Evolutionary conservation across 64 coral and sea anemone species (phyloP).

Genomic region (Dendrophyllia cribrosa): DNA sequence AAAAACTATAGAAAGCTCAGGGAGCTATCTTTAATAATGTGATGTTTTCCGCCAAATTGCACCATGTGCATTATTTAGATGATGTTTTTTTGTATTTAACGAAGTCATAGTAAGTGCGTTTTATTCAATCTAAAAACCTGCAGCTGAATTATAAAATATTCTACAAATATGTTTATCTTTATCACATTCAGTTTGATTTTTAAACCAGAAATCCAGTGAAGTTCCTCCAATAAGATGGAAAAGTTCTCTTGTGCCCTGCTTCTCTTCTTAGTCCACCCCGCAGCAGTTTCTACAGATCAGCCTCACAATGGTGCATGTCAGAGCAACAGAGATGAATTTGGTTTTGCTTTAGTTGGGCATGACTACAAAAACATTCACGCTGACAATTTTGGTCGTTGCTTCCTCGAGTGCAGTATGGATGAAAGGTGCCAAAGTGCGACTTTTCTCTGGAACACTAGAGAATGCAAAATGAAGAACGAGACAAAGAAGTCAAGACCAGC

Average conservation of each 20-base stretch:
- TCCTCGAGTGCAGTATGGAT: background rate
- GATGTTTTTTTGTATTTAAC: too few species aligned
- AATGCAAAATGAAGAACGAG: conserved; percentile 17
- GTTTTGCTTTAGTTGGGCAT: conserved; percentile 29
- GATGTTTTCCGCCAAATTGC: too few species aligned
- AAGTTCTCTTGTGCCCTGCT: background rate
- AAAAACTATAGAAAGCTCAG: too few species aligned
- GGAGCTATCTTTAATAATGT: too few species aligned
- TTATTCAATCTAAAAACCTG: too few species aligned
- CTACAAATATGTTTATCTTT: too few species aligned
- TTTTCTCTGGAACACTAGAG: background rate
- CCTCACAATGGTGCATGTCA: background rate
- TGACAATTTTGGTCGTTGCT: conserved; percentile 15
- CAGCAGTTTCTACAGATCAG: background rate
- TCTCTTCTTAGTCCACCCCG: background rate
- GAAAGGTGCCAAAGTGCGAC: conserved; percentile 23
- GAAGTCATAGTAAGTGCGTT: too few species aligned
- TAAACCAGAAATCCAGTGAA: too few species aligned
- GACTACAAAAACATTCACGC: background rate
- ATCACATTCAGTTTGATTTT: too few species aligned
- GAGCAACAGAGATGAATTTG: conserved; percentile 14
- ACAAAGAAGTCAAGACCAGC: background rate
- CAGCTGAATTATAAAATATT: too few species aligned
- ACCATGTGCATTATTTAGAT: too few species aligned
- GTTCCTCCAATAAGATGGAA: background rate